Conservation (phyloP, 2,113 vertebrate species). For the Oxygymnocypris stewartii region DNA sequence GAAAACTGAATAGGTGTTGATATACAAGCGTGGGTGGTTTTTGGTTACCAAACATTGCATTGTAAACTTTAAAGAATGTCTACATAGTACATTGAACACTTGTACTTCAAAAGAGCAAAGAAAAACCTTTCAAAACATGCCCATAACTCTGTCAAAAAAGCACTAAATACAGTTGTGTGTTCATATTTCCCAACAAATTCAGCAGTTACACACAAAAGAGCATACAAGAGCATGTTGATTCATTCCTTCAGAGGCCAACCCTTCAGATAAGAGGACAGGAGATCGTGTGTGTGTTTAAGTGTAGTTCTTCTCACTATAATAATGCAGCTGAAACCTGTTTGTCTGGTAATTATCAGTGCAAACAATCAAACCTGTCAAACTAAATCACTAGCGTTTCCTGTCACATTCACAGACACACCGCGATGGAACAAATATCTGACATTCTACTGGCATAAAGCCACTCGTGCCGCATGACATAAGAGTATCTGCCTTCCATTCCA, state of each 20-base stretch:
- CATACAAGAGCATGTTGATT: not conserved
- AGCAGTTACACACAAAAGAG: not conserved
- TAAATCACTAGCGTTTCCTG: not conserved
- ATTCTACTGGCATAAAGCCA: conserved; percentile 3
- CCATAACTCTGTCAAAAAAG: not conserved
- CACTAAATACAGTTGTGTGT: not conserved
- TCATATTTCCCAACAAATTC: conserved; percentile 8
- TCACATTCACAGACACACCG: not conserved
- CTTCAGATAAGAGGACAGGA: not conserved
- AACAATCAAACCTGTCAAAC: conserved; percentile 13
- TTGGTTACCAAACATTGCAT: not conserved
- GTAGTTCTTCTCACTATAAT: not conserved
- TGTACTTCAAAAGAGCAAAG: not conserved
- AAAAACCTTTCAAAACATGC: not conserved
- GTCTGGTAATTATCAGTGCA: conserved; percentile 13
- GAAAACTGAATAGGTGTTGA: not conserved
- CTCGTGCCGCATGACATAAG: not conserved
- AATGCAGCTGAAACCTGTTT: conserved; percentile 24
- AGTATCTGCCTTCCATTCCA: not conserved
- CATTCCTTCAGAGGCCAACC: not conserved
- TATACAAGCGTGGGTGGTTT: not conserved
- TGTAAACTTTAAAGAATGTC: not conserved
- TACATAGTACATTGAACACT: not conserved
- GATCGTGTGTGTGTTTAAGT: not conserved
- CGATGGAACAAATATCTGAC: not conserved